A percentile compares a stretch with the other conserved stretches of the same genome.
phyloP scores from a whole-genome alignment of 1,140 invertebrate genomes.

The Aphelenchoides besseyi region DNA sequence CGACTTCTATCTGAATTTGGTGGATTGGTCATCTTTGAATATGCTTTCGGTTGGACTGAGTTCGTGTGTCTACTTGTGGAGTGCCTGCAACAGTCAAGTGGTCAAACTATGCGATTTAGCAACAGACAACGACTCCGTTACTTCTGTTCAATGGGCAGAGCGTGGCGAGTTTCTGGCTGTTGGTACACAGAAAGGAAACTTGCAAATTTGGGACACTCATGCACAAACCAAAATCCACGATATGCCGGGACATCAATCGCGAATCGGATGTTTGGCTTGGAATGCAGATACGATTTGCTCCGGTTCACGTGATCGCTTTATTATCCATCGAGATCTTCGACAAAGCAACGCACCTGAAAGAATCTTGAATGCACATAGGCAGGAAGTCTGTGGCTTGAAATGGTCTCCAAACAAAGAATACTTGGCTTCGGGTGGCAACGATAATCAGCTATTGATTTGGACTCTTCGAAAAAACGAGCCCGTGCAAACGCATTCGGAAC shows the following conservation, averaged over 20 bases:
- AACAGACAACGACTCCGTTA: constrained; percentile 85
- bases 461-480: constrained; percentile 82
- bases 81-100: constrained; percentile 95
- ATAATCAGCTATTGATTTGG: constrained; percentile 97
- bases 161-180: constrained; percentile 91
- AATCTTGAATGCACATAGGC: constrained; percentile 80
- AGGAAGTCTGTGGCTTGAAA: constrained; percentile 95
- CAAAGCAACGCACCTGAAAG: constrained; percentile 77
- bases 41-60: constrained; percentile 96
- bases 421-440: constrained; percentile 95
- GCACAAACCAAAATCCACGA: constrained; percentile 88
- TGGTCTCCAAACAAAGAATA: constrained; percentile 99
- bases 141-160: constrained; percentile 98
- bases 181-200: constrained; percentile 74
- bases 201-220: constrained; percentile 69
- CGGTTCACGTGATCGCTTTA: constrained; percentile 87
- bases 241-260: constrained; percentile 83
- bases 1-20: constrained; percentile 97
- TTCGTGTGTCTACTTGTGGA: constrained; percentile 98
- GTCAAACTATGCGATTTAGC: constrained; percentile 92
- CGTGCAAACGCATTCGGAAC: constrained; percentile 92
- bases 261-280: constrained; percentile 83
- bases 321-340: constrained; percentile 88
- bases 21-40: constrained; percentile 99
- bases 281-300: constrained; percentile 92